A percentile compares a stretch with the other conserved stretches of the same genome.
phyloP scores from a whole-genome alignment of 1,140 invertebrate species.

The Drosophila pectinifera region DNA sequence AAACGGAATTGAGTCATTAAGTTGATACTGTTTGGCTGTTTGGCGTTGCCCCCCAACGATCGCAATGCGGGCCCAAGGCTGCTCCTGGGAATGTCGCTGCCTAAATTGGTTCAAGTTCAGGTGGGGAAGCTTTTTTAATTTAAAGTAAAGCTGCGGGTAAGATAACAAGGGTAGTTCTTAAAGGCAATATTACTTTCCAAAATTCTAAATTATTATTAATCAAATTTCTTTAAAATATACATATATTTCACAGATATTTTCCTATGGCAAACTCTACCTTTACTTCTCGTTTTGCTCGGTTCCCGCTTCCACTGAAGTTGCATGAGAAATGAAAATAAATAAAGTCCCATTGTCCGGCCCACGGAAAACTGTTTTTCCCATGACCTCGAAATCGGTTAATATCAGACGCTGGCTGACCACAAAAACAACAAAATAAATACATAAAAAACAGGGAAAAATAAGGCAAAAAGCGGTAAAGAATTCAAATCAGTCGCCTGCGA shows the following conservation, averaged over 20 bases:
- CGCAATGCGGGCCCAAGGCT: constrained; percentile 19
- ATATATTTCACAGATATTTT: not conserved
- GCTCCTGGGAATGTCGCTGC: not conserved
- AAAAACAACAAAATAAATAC: constrained; percentile 22
- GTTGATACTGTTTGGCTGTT: constrained; percentile 44
- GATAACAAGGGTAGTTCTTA: not conserved
- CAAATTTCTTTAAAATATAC: not conserved
- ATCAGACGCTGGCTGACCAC: constrained; percentile 52
- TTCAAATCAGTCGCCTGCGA: constrained; percentile 68
- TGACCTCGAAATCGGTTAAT: constrained; percentile 74
- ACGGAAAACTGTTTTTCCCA: constrained; percentile 67
- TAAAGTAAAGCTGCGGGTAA: not conserved
- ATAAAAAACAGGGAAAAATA: constrained; percentile 5
- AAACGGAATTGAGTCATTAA: constrained; percentile 78
- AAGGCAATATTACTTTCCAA: not conserved
- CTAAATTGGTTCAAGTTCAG: constrained; percentile 34
- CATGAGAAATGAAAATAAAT: constrained; percentile 66
- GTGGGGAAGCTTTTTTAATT: not conserved
- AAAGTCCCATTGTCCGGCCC: constrained; percentile 40
- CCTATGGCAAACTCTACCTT: not conserved
- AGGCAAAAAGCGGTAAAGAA: constrained; percentile 28
- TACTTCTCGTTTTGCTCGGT: not conserved
- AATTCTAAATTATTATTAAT: not conserved
- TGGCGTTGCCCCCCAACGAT: constrained; percentile 35
- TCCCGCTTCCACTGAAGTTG: constrained; percentile 24